Percentiles rank a stretch among this genome's conserved stretches.
Conservation (phyloP, 1,140 invertebrate genomes). For the Drosophila neocordata region DNA sequence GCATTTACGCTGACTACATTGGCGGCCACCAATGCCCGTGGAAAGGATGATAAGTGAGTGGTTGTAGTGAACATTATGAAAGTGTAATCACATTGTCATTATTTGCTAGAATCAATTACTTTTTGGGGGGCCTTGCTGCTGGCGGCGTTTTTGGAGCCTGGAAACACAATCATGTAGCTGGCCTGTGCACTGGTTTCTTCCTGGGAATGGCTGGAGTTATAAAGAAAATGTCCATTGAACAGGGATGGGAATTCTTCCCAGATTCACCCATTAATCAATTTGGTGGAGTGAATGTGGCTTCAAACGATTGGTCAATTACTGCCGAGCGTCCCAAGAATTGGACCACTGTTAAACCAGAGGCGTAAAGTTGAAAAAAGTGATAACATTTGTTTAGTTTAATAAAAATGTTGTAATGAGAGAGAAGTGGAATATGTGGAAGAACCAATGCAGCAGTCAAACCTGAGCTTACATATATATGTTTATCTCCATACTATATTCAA, state of each 20-base stretch:
- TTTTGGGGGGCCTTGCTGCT: conserved; percentile 85
- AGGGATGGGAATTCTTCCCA: conserved; percentile 84
- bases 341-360: conserved; percentile 43
- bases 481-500: conserved; percentile 40
- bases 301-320: conserved; percentile 82
- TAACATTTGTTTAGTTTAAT: conserved; percentile 56
- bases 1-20: conserved; percentile 87
- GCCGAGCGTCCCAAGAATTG: conserved; percentile 72
- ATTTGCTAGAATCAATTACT: conserved; percentile 84
- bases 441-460: conserved; percentile 23
- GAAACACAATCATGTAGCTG: conserved; percentile 75
- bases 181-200: conserved; percentile 62
- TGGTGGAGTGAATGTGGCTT: conserved; percentile 56
- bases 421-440: conserved; percentile 7
- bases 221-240: conserved; percentile 85
- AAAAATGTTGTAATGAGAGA: conserved; percentile 11
- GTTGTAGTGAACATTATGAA: not conserved
- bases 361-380: conserved; percentile 32
- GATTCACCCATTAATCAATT: conserved; percentile 46
- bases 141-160: conserved; percentile 85
- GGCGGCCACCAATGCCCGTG: conserved; percentile 84
- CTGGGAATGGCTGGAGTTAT: conserved; percentile 83
- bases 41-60: conserved; percentile 86
- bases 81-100: not conserved
- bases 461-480: conserved; percentile 2